Base-by-base conservation (phyloP, 2,113 vertebrate species). In the Rhodinocichla rosea region DNA sequence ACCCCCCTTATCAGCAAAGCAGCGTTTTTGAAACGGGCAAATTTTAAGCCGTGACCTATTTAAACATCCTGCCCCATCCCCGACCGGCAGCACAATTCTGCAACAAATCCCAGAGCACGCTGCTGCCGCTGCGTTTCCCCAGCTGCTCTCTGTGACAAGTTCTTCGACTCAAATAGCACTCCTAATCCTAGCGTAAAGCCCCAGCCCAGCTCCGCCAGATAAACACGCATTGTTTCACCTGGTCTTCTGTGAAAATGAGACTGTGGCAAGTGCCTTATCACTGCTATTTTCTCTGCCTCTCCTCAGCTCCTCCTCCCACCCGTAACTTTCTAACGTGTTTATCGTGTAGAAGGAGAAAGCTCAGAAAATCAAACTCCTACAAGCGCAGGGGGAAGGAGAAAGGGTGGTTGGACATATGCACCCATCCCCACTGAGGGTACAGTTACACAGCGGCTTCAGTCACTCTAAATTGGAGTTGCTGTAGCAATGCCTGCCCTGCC, bases 341-440 rank as follows among this genome's bases (percentile, higher is more conserved):
- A 60, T 71, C 35, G 7, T 2, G 7, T 20, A 50, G 80, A 83
- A 79, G 69, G 56, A 76, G 45, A 92, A 83, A 87, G 79, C 92
- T 95, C 91, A 83, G 91, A 93, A 87, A 89, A 89, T 78, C 83
- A 32, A 75, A 92, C 83, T 95, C 94, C 94, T 94, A 84, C 89
- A 93, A 89, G 52, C 0, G 11, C 13, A 8, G 33, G 35, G 50
- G 55, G 79, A 42, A 39, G 55, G 42, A 81, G 68, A 62, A 67
- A 2, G n/a, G 39, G 50, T 62, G 69, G 32, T 33, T 92, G 62
- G 49, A 53, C 83, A 24, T 1, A 6, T 7, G 68, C 50, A 80
- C 71, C 67, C 88, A 27, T 80, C 50, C 88, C 59, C 55, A 5
- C 27, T 0, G 32, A 88, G 75, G 59, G 42, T 95, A 52, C 55